Conservation (phyloP, 2,113 vertebrate species). For the Paramisgurnus dabryanus region DNA sequence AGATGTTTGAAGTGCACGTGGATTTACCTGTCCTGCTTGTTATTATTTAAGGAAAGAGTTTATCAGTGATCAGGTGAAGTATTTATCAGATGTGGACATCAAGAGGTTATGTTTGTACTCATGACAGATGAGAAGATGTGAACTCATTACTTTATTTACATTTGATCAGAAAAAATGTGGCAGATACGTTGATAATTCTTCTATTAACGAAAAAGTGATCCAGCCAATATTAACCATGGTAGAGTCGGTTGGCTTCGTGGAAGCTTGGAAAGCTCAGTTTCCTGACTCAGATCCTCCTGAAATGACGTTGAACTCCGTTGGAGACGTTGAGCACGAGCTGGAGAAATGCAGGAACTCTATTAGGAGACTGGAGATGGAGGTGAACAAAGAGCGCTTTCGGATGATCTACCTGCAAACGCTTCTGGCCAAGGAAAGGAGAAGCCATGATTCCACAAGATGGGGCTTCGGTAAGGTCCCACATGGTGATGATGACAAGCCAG, state of each 20-base stretch:
- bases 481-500: slow-evolving; percentile 78
- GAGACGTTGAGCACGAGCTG: slow-evolving; percentile 93
- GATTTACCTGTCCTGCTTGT: neutral
- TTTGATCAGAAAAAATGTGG: neutral
- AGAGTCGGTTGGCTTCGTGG: slow-evolving; percentile 96
- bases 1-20: slow-evolving; percentile 13
- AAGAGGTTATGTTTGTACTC: neutral
- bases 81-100: slow-evolving; percentile 5
- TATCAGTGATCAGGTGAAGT: slow-evolving; percentile 4
- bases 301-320: slow-evolving; percentile 93
- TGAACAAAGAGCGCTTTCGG: slow-evolving; percentile 98
- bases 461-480: slow-evolving; percentile 85
- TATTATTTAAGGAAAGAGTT: neutral
- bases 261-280: slow-evolving; percentile 98
- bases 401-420: slow-evolving; percentile 99
- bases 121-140: neutral
- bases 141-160: neutral
- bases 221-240: slow-evolving; percentile 77
- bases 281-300: slow-evolving; percentile 93
- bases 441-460: slow-evolving; percentile 95
- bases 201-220: neutral
- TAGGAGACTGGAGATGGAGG: slow-evolving; percentile 91
- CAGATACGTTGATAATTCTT: neutral
- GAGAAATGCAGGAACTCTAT: slow-evolving; percentile 94
- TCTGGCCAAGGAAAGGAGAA: slow-evolving; percentile 93